Percentiles rank a stretch among this genome's conserved stretches.
These are phyloP conservation scores for Ciconia stormi DNA, from an alignment of 2,113 vertebrate genomes.

Conservation along the genomic window DNA sequence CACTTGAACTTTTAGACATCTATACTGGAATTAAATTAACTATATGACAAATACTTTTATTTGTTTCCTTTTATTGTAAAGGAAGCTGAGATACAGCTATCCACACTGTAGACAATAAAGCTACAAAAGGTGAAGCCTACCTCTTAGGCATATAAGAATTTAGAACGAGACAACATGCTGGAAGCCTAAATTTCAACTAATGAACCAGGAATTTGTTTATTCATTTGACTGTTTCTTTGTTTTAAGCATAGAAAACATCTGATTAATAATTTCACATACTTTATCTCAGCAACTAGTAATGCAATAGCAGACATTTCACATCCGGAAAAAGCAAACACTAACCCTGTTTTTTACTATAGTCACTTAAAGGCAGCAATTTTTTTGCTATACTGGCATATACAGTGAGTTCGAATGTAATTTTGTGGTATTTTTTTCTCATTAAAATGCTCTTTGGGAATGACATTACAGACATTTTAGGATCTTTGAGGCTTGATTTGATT, in stretches of 20 bases:
- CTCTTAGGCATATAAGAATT: neutral
- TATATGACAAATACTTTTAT: neutral
- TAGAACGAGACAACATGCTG: neutral
- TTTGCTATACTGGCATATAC: neutral
- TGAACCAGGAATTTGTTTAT: neutral
- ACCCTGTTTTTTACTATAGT: neutral
- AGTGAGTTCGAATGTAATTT: neutral
- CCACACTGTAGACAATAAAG: neutral
- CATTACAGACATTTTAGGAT: neutral
- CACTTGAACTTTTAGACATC: neutral
- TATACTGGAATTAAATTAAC: neutral
- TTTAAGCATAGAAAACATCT: neutral
- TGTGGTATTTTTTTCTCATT: rapidly evolving
- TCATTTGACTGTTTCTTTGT: neutral
- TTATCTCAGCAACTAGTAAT: neutral
- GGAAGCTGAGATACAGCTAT: neutral
- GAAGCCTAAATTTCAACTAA: neutral
- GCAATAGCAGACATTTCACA: neutral
- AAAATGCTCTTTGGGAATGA: neutral
- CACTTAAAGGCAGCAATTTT: neutral
- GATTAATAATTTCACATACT: neutral
- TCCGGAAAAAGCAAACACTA: neutral
- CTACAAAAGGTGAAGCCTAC: neutral
- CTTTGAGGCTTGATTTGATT: neutral
- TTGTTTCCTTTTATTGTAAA: neutral